A percentile compares a stretch with the other conserved stretches of the same genome.
Evolutionary conservation across 2,797 vertebrate species (phyloP).

Genomic region (Kryptopterus vitreolus): DNA sequence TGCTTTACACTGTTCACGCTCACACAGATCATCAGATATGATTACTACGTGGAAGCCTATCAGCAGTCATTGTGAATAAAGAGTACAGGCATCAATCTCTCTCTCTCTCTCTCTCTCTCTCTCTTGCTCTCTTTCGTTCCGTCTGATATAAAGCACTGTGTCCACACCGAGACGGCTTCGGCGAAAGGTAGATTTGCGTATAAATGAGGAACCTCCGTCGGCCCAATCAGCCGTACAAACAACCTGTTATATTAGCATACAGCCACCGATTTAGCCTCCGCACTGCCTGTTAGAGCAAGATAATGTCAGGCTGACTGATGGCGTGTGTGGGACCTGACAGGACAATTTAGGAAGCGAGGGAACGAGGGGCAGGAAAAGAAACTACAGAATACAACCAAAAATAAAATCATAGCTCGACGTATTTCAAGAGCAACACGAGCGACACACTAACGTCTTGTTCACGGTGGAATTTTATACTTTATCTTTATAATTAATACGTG

Average conservation of each 20-base stretch:
- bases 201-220: constrained; percentile 51
- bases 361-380: constrained; percentile 28
- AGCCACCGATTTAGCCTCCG: constrained; percentile 57
- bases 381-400: background rate
- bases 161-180: constrained; percentile 53
- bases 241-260: constrained; percentile 65
- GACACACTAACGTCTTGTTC: background rate
- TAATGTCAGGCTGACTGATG: constrained; percentile 66
- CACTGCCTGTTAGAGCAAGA: constrained; percentile 63
- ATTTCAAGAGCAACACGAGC: background rate
- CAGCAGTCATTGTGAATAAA: constrained; percentile 7
- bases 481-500: no score
- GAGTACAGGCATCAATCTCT: background rate
- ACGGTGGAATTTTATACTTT: background rate
- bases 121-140: background rate
- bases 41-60: background rate
- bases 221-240: constrained; percentile 54
- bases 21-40: constrained; percentile 8
- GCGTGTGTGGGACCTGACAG: constrained; percentile 52
- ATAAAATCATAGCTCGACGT: background rate
- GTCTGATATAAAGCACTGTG: background rate
- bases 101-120: background rate
- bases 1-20: background rate
- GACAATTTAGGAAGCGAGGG: constrained; percentile 45
- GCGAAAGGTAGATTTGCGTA: constrained; percentile 45